Base-by-base conservation (phyloP, 2,797 vertebrate genomes). In the Esox masquinongy region DNA sequence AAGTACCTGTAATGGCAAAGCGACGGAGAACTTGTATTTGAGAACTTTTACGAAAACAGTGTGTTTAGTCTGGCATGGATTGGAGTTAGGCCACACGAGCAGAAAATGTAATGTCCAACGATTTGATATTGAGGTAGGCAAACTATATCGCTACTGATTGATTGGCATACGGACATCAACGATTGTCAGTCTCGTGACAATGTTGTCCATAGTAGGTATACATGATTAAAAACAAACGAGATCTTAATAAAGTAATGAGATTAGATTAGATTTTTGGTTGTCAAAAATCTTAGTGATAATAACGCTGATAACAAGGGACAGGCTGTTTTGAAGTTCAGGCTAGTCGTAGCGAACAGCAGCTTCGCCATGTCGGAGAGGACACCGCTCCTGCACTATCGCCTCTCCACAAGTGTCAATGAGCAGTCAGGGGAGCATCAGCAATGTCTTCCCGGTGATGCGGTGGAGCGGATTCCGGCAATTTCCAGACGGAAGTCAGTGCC, bases 301-400 rank as follows among this genome's bases (percentile, higher is more conserved):
- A 50, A 26, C 15, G 7, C 49, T 7, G 26, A 31, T 16, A 22
- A 11, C 5, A 49, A 26, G 15, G 9, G 22, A 50, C 3, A 0
- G 49, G 7, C 17, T 26, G 49, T 51, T 17, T 34, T 34, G 17
- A 51, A 51, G 43, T 29, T 50, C 24, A 7, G 36, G 11, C 43
- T 70, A 6, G 24, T 47, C 4, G 9, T 31, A 29, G 47, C 47
- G 15, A 29, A 50, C 16, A 51, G 47, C 12, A 26, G 49, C 49
- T 19, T 31, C 26, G 47, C 49, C 4, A 95, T 95, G 95, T 50
- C 91, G 12, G 96, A 97, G 84, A 92, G 94, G 81, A 96, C 95
- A 3, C 95, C 96, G 43, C 92, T 97, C 47, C 92, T 96, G 73
- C 93, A 96, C 78, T 97, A 97, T 87, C 94, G 95, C 74, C 94